phyloP scores from a whole-genome alignment of 2,797 vertebrate genomes.

The Danionella dracula region DNA sequence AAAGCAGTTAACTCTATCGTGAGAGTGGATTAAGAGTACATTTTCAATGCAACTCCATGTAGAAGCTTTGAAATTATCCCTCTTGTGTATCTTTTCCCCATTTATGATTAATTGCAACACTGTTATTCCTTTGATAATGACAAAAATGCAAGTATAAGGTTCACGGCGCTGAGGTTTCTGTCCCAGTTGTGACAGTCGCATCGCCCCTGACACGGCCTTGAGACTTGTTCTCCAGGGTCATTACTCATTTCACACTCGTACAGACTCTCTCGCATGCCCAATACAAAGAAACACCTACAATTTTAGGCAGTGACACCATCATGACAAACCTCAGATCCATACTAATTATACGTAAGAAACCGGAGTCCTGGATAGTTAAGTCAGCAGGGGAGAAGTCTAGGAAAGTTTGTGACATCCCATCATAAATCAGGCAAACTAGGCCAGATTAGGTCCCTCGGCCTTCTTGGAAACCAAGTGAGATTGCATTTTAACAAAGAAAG shows the following conservation, averaged over 20 bases:
- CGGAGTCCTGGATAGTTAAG: conserved; percentile 39
- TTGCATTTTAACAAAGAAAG: conserved; percentile 44
- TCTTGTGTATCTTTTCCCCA: neutral
- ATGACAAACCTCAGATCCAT: conserved; percentile 34
- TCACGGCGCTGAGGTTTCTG: conserved; percentile 14
- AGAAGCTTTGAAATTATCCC: neutral
- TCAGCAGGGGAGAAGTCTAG: conserved; percentile 48
- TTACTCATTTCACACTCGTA: conserved; percentile 37
- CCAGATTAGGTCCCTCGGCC: conserved; percentile 46
- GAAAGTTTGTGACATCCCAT: conserved; percentile 49
- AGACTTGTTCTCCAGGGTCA: conserved; percentile 39
- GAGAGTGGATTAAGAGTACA: conserved; percentile 10
- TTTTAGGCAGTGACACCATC: neutral
- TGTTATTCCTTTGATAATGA: conserved; percentile 33
- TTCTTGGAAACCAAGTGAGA: conserved; percentile 47
- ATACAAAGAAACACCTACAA: conserved; percentile 4
- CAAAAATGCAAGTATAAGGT: neutral
- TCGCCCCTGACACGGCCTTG: conserved; percentile 36
- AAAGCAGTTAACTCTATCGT: conserved; percentile 15
- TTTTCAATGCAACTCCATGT: neutral
- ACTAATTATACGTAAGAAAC: conserved; percentile 46
- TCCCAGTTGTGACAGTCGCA: conserved; percentile 42
- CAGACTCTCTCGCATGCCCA: neutral
- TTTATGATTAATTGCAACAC: conserved; percentile 41
- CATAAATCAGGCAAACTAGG: conserved; percentile 61